Base-by-base conservation (phyloP, 2,797 vertebrate species). In the Avahi laniger region DNA sequence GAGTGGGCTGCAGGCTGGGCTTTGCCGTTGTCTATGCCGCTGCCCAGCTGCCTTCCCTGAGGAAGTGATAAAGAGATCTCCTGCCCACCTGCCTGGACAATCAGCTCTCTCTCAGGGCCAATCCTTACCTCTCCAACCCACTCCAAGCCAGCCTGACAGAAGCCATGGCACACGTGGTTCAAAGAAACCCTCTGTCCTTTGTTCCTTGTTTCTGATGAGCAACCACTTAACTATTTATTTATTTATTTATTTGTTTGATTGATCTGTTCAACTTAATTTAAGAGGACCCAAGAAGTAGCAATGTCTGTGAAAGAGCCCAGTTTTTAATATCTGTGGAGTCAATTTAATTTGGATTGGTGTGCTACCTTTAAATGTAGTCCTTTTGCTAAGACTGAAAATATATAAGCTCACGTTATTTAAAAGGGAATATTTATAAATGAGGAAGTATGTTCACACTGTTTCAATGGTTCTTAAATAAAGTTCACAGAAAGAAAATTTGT, bases 391-490 rank as follows among this genome's bases (percentile, higher is more conserved):
- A 41, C 67, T 88, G 54, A 84, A 89, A 95, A 54, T 13, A 57
- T n/a, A 59, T 38, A 84, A 43, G 12, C 9, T 92, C 30, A 43
- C 38, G 22, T 93, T 54, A 63, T 91, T 87, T 79, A 78, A 72
- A 59, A 12, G 35, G 61, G 5, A 76, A 73, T 89, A 89, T 67
- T 95, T 95, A 85, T 91, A 59, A 63, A 78, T 80, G n/a, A 72
- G 26, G 43, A 91, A 59, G 26, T 30, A 73, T 67, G 22, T 75
- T 73, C 5, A 57, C 12, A 67, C n/a, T 91, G n/a, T 59, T 88
- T 95, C 61, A 80, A 86, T 79, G 61, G 78, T 72, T 75, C 30
- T 93, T 33, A 97, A 98, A 97, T 98, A 97, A 97, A 97, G 20
- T n/a, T 95, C 24, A 89, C 15, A 79, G 82, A 50, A 26, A 43